phyloP scores from a whole-genome alignment of 2,113 vertebrate genomes.

The Anhinga anhinga region DNA sequence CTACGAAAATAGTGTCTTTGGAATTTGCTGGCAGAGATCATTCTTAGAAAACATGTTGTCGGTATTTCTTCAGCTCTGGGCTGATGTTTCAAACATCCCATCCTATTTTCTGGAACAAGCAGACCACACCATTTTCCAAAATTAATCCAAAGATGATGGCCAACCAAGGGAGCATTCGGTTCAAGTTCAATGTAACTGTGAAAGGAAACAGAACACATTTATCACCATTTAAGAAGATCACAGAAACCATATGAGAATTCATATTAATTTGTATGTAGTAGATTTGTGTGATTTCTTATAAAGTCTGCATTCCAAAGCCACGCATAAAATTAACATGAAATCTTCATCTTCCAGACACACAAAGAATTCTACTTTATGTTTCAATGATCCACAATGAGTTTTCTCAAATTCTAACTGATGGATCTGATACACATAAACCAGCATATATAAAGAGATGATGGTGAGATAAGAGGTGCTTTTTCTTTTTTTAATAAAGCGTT shows the following conservation, averaged over 20 bases:
- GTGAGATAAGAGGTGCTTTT: neutral
- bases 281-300: no score
- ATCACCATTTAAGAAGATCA: neutral
- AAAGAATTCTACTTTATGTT: neutral
- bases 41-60: neutral
- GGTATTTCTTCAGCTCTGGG: neutral
- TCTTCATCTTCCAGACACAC: neutral
- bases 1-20: neutral
- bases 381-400: neutral
- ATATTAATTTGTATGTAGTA: neutral
- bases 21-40: neutral
- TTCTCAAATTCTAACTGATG: neutral
- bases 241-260: neutral
- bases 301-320: neutral
- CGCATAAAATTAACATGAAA: neutral
- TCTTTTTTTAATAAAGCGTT: neutral
- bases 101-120: constrained; percentile 71
- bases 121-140: constrained; percentile 80
- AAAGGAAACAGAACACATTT: neutral
- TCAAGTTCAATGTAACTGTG: constrained; percentile 89
- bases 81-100: constrained; percentile 67
- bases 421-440: neutral
- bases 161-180: constrained; percentile 77
- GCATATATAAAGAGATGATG: neutral
- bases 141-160: constrained; percentile 83